phyloP scores from a whole-genome alignment of 2,113 vertebrate genomes.

The Cryptomyrus ogoouensis region DNA sequence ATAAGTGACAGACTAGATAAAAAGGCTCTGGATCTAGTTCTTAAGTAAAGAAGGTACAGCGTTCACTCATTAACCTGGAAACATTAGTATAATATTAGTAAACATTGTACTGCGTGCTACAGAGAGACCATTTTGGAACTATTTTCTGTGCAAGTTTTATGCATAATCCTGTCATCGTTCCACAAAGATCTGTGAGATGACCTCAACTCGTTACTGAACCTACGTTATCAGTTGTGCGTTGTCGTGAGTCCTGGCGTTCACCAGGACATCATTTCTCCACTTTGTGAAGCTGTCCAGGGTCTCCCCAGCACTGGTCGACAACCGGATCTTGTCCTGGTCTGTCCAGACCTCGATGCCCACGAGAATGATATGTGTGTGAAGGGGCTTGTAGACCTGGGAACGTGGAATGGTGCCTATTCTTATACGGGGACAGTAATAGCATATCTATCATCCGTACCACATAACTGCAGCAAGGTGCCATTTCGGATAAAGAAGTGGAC shows the following conservation, averaged over 20 bases:
- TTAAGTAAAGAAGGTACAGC: not conserved
- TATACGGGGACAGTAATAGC: not conserved
- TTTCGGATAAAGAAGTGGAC: not conserved
- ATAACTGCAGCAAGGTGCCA: not conserved
- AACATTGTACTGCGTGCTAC: too few relatives aligned
- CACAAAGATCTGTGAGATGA: not conserved
- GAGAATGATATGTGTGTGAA: constrained; percentile 54
- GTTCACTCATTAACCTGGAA: too few relatives aligned
- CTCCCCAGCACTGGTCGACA: constrained; percentile 8
- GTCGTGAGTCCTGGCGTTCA: constrained; percentile 50
- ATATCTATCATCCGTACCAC: not conserved
- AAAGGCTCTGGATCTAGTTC: not conserved
- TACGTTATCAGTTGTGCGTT: constrained; percentile 69
- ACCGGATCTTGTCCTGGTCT: constrained; percentile 41
- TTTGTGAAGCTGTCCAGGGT: constrained; percentile 54
- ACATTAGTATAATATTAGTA: too few relatives aligned
- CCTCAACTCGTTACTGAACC: constrained; percentile 29
- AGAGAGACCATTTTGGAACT: too few relatives aligned
- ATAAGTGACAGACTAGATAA: not conserved
- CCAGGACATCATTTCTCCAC: constrained; percentile 49
- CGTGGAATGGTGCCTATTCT: not conserved
- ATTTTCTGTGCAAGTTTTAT: too few relatives aligned
- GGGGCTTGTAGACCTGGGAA: constrained; percentile 58
- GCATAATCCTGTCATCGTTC: not conserved
- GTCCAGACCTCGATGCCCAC: constrained; percentile 67